Base-by-base conservation (phyloP, 2,888 invertebrate species). In the Stenodema calcarata region DNA sequence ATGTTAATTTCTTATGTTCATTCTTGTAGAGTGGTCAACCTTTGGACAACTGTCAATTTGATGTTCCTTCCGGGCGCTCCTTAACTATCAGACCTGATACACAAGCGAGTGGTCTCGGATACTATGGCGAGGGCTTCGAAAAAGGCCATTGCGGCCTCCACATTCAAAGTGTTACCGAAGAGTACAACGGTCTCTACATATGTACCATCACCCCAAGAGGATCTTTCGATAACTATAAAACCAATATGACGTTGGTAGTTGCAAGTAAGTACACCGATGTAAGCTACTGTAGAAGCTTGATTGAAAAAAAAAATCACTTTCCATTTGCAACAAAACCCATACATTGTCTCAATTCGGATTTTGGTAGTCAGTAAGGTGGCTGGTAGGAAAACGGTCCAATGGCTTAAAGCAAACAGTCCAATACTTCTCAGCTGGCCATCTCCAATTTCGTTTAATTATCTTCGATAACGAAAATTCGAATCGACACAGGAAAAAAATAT, bases 91-190 rank as follows among this genome's bases (percentile, higher is more conserved):
- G n/a, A 9, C 42, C 86, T 0, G 18, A 44, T 27, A 27, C 54
- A 14, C n/a, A 18, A 14, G 27, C 18, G 9, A 86, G 89, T 30
- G 88, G 89, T 3, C 85, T 90, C 27, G 90, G 90, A 3, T 93
- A 93, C 89, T 91, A 90, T 84, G 93, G 93, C 9, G 90, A 90
- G 0, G 93, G 93, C 0, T 89, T 93, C 0, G 92, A 93, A 90
- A 90, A 91, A 0, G 96, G 96, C 0, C 94, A 96, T 89, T 96
- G 96, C 89, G 96, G 96, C 0, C 94, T 95, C 4, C 92, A 91
- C 86, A 94, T 96, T 88, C 92, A 93, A 87, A 92, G 92, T 86
- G 93, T 95, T 18, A 92, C 92, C 87, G 94, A 95, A 79, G 92
- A 92, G 73, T 93, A 95, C 91, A 95, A 96, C 90, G 96, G 96